Base-by-base conservation (phyloP, 2,797 vertebrate species). In the Tympanoctomys barrerae region DNA sequence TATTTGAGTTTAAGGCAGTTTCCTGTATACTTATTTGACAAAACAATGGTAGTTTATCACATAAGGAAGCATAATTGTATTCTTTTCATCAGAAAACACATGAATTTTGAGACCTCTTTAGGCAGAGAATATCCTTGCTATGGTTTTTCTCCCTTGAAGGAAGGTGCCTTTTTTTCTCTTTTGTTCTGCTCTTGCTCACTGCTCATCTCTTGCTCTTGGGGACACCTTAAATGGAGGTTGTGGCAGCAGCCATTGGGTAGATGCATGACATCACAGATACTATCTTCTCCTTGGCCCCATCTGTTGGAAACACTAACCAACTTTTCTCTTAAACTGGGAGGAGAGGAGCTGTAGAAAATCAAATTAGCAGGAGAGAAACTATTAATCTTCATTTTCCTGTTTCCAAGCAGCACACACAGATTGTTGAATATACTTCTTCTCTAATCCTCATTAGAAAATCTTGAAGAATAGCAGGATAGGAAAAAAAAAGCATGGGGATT, bases 361-460 rank as follows among this genome's bases (percentile, higher is more conserved):
- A 95, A 66, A 95, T 97, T 82, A 95, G 52, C 87, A 82, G 87
- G 62, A 96, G 68, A 97, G 71, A 95, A 96, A 92, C 84, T 28
- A 96, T 97, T 88, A 83, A 82, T 96, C 94, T 97, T 96, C 95
- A 95, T 97, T 96, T 97, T 96, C 95, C 96, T 95, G 62, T 96
- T 95, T 91, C 46, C 94, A 95, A 68, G 78, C 68, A 95, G 82
- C 70, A 85, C 90, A 90, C 77, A 83, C 91, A 95, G 85, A 91
- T 90, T 94, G 92, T 87, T 97, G 95, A 94, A 95, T 81, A 91
- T 1, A 52, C 68, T 83, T 94, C 64, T 79, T 96, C 52, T 80
- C 75, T 88, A 89, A 91, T 86, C 52, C 91, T 96, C 89, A 93
- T 95, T 97, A 96, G 95, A 93, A 95, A 96, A 94, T 81, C 81